These are phyloP conservation scores for Antedon mediterranea DNA, from an alignment of 53 echinoderm and acorn worm species.

Conservation along the genomic window DNA sequence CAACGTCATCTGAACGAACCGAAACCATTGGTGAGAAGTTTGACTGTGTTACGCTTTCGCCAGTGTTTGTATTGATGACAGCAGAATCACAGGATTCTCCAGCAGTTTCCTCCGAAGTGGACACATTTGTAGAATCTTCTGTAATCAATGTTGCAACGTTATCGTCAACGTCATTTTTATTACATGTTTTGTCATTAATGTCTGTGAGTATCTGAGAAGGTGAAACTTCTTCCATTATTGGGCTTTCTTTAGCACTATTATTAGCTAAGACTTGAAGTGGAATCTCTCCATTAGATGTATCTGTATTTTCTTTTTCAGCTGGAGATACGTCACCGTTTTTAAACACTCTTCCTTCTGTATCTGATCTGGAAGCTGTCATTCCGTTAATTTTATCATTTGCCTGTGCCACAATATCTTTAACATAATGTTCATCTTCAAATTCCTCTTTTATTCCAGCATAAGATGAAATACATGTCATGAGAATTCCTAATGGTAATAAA, in stretches of 20 bases:
- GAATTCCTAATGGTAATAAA: slow-evolving; percentile 72
- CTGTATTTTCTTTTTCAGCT: background rate
- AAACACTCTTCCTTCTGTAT: slow-evolving; percentile 7
- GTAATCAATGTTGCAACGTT: background rate
- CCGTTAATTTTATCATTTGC: slow-evolving; percentile 45
- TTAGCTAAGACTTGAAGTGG: background rate
- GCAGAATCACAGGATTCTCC: too few species aligned
- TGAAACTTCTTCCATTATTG: background rate
- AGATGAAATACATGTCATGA: slow-evolving; percentile 60
- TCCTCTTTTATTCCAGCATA: slow-evolving; percentile 79
- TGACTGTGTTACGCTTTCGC: too few species aligned
- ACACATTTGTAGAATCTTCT: background rate
- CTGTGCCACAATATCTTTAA: slow-evolving; percentile 32
- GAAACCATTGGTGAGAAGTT: background rate
- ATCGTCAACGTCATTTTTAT: background rate
- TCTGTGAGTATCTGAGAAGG: background rate
- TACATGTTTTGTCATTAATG: background rate
- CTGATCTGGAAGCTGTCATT: background rate
- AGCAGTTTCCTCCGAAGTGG: too few species aligned
- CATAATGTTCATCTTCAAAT: slow-evolving; percentile 22
- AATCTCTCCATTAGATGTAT: too few species aligned
- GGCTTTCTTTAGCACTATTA: background rate
- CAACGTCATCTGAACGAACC: background rate
- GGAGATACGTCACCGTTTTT: background rate
- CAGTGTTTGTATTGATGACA: too few species aligned